These are phyloP conservation scores for Yponomeuta malinellus DNA, from an alignment of 2,888 invertebrate genomes.

Conservation along the genomic window DNA sequence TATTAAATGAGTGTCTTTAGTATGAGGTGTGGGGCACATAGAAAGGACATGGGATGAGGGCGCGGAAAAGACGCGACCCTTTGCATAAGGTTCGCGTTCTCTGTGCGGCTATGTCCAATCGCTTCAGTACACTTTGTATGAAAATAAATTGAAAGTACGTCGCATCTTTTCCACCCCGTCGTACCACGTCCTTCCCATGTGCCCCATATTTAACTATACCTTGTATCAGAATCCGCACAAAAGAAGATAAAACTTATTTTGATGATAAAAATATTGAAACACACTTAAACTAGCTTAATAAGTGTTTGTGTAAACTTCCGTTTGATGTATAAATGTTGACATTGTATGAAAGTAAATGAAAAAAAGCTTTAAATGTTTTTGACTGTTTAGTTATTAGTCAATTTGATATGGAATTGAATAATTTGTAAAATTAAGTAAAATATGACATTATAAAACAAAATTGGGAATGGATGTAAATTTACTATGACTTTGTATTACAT, in stretches of 20 bases:
- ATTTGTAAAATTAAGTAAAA: not conserved
- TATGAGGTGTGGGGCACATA: no score
- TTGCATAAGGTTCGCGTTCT: no score
- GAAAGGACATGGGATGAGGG: no score
- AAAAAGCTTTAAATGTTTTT: slow-evolving; percentile 17
- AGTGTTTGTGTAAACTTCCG: not conserved
- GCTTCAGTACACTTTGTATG: no score
- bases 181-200: no score
- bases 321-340: not conserved
- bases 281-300: not conserved
- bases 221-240: not conserved
- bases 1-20: no score
- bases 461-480: not conserved
- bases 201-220: no score
- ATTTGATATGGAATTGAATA: slow-evolving; percentile 14
- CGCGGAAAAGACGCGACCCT: no score
- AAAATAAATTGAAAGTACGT: no score
- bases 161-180: no score
- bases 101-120: no score
- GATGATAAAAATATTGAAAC: not conserved
- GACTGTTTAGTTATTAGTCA: slow-evolving; percentile 6
- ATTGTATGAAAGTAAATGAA: not conserved
- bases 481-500: no score
- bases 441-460: not conserved
- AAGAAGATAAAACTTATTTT: slow-evolving; percentile 10